Conservation (phyloP, 35 echinoderm and acorn worm species). For the Eucidaris tribuloides region DNA sequence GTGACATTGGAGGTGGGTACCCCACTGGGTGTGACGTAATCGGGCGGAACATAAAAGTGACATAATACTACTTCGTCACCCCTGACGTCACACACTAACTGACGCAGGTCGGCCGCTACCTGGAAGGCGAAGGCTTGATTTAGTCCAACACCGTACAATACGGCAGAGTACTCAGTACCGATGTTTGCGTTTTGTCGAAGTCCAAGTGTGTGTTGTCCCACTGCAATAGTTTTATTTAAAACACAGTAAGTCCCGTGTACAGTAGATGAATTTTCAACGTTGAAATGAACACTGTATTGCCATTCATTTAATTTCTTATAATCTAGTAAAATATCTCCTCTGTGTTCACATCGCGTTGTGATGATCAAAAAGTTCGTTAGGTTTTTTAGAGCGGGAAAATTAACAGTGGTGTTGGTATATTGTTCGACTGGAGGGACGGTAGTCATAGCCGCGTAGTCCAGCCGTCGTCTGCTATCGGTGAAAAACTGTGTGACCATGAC, state of each 20-base stretch:
- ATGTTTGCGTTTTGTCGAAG: background rate
- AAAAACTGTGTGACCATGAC: constrained; percentile 12
- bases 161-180: constrained; percentile 3
- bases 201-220: background rate
- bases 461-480: background rate
- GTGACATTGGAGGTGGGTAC: background rate
- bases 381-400: background rate
- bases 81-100: constrained; percentile 6
- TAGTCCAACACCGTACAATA: background rate
- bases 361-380: background rate
- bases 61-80: background rate
- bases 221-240: background rate
- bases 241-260: background rate
- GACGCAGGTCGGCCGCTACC: constrained; percentile 17
- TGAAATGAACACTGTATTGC: background rate
- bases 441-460: constrained; percentile 24
- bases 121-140: background rate
- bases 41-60: background rate
- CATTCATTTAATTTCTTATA: background rate
- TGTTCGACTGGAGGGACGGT: constrained; percentile 33
- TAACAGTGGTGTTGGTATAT: constrained; percentile 8
- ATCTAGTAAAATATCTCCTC: background rate
- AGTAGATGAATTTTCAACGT: background rate
- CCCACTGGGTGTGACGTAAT: background rate
- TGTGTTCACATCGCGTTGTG: constrained; percentile 2